Percentiles rank a stretch among this genome's conserved stretches.
These are phyloP conservation scores for Pollenia labialis DNA, from an alignment of 2,888 invertebrate genomes.

Conservation along the genomic window DNA sequence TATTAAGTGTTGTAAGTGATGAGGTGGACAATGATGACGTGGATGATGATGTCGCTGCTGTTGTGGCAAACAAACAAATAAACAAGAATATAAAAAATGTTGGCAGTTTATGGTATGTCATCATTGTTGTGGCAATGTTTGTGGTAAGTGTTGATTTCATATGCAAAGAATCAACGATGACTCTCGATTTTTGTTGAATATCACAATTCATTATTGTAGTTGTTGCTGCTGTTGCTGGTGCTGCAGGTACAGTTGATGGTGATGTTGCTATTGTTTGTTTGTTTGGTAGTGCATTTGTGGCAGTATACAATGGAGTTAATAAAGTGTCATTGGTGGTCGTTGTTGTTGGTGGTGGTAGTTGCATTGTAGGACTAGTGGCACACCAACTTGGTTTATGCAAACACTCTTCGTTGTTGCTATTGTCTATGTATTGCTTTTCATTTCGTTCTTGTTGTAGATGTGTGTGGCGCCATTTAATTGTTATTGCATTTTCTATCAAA, in stretches of 20 bases:
- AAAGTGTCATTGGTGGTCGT: constrained; percentile 71
- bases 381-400: constrained; percentile 43
- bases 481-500: constrained; percentile 57
- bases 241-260: constrained; percentile 20
- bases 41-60: constrained; percentile 64
- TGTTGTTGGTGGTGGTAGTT: constrained; percentile 71
- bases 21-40: constrained; percentile 68
- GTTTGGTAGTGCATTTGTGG: constrained; percentile 58
- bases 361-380: constrained; percentile 72
- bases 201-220: constrained; percentile 55
- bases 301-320: constrained; percentile 63
- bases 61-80: constrained; percentile 61
- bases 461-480: constrained; percentile 69
- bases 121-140: constrained; percentile 69
- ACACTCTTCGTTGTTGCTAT: constrained; percentile 35
- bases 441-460: constrained; percentile 56
- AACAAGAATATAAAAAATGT: constrained; percentile 60
- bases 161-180: constrained; percentile 63
- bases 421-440: constrained; percentile 72
- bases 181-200: constrained; percentile 66
- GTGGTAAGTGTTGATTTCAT: constrained; percentile 64
- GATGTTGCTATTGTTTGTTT: constrained; percentile 73
- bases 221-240: constrained; percentile 54
- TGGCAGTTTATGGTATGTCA: constrained; percentile 70
- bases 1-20: constrained; percentile 55